Base-by-base conservation (phyloP, 2,113 vertebrate genomes). In the Malurus elegans region DNA sequence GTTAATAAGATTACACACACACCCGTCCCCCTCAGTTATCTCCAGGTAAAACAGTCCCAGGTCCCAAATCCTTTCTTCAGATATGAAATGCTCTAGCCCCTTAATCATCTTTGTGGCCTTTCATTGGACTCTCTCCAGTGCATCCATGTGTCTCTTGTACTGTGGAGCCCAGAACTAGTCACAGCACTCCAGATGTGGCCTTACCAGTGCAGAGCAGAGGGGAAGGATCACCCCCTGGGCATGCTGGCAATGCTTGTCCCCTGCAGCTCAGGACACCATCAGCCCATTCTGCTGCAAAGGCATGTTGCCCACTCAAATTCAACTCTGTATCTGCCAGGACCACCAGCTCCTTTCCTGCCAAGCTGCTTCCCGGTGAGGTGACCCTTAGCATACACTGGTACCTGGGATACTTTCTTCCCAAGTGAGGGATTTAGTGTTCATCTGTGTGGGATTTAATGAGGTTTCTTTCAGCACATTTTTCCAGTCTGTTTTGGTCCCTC, bases 21-120 rank as follows among this genome's bases (percentile, higher is more conserved):
- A 44, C 36, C 1, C 0, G 0, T 3, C 1, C 4, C 26, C 6
- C 9, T 64, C 38, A 57, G 5, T 20, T 38, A 65, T 81, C 26
- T 64, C 62, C 53, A 58, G 18, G 18, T 50, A 67, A 67, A 75
- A 54, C 32, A 54, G 34, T 42, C 45, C 15, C 36, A 66, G 21
- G 12, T 48, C 12, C 28, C 24, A 48, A 28, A 66, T 61, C 12
- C 20, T 79, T 61, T 66, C 36, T 50, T 88, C 56, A 54, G 4
- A 58, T 42, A 40, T 44, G 1, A 75, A 51, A 40, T 38, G 6
- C 3, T 75, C 14, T 47, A 14, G 57, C 45, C 67, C 28, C 42
- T 82, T 75, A 42, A 51, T 53, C 14, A 54, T 24, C 42, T 82
- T 26, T 10, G 3, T 72, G 25, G 34, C 15, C 20, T 44, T 76